Evolutionary conservation across 2,888 invertebrate genomes (phyloP), one percentile per base, ranked within the genome.

Genomic region (Drosophila niveifrons): DNA sequence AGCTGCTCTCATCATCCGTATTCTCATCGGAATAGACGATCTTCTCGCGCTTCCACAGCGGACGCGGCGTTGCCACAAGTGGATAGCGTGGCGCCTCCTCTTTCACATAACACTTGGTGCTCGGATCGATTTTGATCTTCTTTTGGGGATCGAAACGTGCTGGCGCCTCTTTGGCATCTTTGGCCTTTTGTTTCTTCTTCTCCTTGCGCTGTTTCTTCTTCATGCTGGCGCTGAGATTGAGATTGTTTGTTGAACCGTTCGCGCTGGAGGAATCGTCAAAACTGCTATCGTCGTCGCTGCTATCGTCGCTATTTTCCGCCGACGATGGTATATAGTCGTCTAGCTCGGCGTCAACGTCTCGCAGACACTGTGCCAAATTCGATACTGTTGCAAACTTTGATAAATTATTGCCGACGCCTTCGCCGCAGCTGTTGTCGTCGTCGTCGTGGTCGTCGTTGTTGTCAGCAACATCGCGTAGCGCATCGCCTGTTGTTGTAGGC

Each of bases 61-160:
- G 95, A 55, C 94, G 93, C 55, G 95, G 95, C 52, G 94, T 94
- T 17, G 95, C 95, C 82, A 94, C 94, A 53, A 95, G 90, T 17
- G 94, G 94, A 87, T 93, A 94, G 4, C 93, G 82, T 29, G 94
- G 93, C 56, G 93, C 93, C 91, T 94, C 94, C 68, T 94, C 93
- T 85, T 94, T 94, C 41, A 94, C 93, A 43, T 92, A 93, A 53
- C 91, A 92, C 75, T 92, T 93, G 71, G 90, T 91, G 36, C 84
- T 86, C 39, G 91, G 83, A 80, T 92, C 92, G 61, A 93, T 90
- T 82, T 92, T 92, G 50, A 93, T 87, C 55, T 91, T 92, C 82
- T 92, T 92, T 56, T 92, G 92, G 1, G 92, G 92, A 90, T 93
- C 92, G 71, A 93, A 92, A 44, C 89, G 90, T 2, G 75, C 68